Base-by-base conservation (phyloP, 23 tunicate species). In the Ascidia mentula region DNA sequence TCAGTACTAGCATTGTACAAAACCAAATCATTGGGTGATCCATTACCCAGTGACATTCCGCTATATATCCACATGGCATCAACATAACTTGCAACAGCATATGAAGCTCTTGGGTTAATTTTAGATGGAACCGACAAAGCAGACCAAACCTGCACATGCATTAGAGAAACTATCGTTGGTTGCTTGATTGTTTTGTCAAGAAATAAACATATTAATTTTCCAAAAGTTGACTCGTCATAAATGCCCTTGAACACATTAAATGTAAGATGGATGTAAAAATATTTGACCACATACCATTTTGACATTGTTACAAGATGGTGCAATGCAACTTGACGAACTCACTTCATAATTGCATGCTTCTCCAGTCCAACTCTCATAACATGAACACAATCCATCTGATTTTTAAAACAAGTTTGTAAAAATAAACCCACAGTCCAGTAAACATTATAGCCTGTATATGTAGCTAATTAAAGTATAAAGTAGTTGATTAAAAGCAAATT, bases 11-110 rank as follows among this genome's bases (percentile, higher is more conserved):
- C 33, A 40, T 82, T 82, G 37, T 73, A 87, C 1, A 26, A 34
- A 0, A 46, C 22, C 38, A 88, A 45, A 38, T 46, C 65, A 30
- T 17, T 36, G 40, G 17, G 1, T 1, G 78, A 31, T n/a, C n/a
- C n/a, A 18, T 28, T 3, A 32, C 59, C 87, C 60, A 79, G 82
- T 36, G 78, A 69, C 17, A 86, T 39, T 7, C 97, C 97, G 2
- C 97, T 87, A 40, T 72, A 86, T 40, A 83, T 40, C 88, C 89
- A 92, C 70, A 87, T 35, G 12, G 38, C 72, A 81, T 83, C 71
- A 6, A 72, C 59, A 37, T 40, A 5, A 31, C 72, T 6, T 0
- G 83, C 80, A 46, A 72, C 46, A 0, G 71, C 74, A 78, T 32
- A 74, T 40, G 97, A 92, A 9, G 97, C 88, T 42, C 89, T 82